Conservation (phyloP, 2,888 invertebrate species). For the Barypeithes pellucidus region DNA sequence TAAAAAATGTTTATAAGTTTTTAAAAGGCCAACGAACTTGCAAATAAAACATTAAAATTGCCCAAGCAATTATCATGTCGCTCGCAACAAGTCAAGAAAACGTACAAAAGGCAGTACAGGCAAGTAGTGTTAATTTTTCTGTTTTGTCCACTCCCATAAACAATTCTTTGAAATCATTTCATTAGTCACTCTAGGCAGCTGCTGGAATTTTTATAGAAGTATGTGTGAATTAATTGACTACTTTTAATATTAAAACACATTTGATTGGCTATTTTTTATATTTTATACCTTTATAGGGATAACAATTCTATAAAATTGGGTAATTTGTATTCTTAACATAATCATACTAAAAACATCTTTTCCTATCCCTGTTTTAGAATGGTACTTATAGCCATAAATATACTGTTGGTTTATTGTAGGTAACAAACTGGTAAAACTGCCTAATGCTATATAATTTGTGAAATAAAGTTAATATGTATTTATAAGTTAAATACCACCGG, state of each 20-base stretch:
- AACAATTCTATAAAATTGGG: background rate
- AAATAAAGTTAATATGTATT: background rate
- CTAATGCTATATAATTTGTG: background rate
- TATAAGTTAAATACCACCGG: background rate
- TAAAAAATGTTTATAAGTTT: slow-evolving; percentile 28
- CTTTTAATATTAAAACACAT: background rate
- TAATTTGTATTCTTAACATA: background rate
- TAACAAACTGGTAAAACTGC: background rate
- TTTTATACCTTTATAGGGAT: background rate
- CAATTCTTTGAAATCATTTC: slow-evolving; percentile 34
- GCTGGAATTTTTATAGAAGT: background rate
- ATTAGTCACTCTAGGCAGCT: slow-evolving; percentile 32
- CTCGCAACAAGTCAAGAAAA: slow-evolving; percentile 45
- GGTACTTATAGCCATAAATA: background rate
- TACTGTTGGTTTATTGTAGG: background rate
- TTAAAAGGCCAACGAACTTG: slow-evolving; percentile 13
- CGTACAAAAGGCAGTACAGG: slow-evolving; percentile 41
- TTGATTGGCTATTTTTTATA: background rate
- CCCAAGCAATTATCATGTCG: slow-evolving; percentile 35
- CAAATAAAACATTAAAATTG: slow-evolving; percentile 14
- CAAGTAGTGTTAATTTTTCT: slow-evolving; percentile 24
- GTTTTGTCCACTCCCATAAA: slow-evolving; percentile 40
- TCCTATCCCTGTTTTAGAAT: background rate
- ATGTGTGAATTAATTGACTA: background rate
- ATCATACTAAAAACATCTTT: background rate